Evolutionary conservation across 2,888 invertebrate species (phyloP), one percentile per base, ranked within the genome.

Genomic region (Bedellia somnulentella): DNA sequence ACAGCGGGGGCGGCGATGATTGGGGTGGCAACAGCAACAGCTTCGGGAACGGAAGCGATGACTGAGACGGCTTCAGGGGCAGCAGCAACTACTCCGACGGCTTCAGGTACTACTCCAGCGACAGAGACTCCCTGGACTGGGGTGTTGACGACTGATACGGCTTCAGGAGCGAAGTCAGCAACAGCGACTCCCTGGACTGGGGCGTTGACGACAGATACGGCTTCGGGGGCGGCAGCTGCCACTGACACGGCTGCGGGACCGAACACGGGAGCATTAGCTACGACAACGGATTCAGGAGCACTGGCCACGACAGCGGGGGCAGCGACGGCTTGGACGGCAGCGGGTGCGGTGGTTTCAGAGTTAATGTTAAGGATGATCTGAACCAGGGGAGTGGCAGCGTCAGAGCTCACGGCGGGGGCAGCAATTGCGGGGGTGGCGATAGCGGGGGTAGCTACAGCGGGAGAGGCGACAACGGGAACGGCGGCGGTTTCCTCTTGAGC

Each of bases 401-500:
- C n/a, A n/a, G n/a, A 9, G 18, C 18, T 18, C 5, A 18, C 18
- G 18, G 9, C 18, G 18, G 18, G 18, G 18, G 18, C 18, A 9
- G 18, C 18, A 9, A 18, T 18, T 5, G 9, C 18, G 5, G 18
- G 18, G 18, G 5, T 18, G 18, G 18, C 9, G 18, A 18, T 9
- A 9, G 18, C 18, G 18, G 27, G 17, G 22, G 17, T 18, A 18
- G 18, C 18, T 6, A 18, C 18, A 9, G 18, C 18, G 18, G 18
- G 18, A 9, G 5, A 6, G 18, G 18, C 18, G 18, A 18, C 18
- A 5, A 18, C 18, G 5, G 18, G 18, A 9, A 16, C 35, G 2
- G 35, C 43, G 14, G 18, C 5, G 5, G 9, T 9, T 5, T 5
- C 9, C 18, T 18, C n/a, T n/a, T n/a, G n/a, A n/a, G n/a, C 35